phyloP scores from a whole-genome alignment of 2,113 vertebrate species.

The Pan troglodytes region DNA sequence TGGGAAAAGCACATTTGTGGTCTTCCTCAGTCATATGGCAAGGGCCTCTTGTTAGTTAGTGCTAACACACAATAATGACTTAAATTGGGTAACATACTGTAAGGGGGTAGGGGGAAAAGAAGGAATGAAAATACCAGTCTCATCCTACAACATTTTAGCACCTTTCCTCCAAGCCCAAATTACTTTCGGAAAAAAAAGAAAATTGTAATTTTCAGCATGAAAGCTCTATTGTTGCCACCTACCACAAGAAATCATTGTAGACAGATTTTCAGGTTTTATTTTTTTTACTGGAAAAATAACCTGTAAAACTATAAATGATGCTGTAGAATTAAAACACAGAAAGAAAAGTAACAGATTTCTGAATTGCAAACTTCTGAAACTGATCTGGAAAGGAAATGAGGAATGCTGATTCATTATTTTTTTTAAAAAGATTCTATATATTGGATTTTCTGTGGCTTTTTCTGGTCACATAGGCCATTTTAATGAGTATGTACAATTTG shows the following conservation, averaged over 20 bases:
- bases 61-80: background rate
- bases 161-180: background rate
- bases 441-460: background rate
- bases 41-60: background rate
- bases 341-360: background rate
- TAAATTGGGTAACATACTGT: background rate
- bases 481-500: background rate
- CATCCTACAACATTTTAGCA: background rate
- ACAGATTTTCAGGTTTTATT: slow-evolving; percentile 8
- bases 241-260: background rate
- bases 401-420: background rate
- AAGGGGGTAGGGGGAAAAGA: background rate
- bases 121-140: background rate
- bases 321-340: background rate
- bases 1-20: no score
- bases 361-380: background rate
- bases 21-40: background rate
- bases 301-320: background rate
- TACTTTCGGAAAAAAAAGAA: background rate
- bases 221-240: background rate
- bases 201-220: slow-evolving; percentile 17
- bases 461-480: background rate
- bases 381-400: background rate
- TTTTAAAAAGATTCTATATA: background rate
- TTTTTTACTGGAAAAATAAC: slow-evolving; percentile 33